Base-by-base conservation (phyloP, 2,888 invertebrate genomes). In the Agonopterix alstromeriana region DNA sequence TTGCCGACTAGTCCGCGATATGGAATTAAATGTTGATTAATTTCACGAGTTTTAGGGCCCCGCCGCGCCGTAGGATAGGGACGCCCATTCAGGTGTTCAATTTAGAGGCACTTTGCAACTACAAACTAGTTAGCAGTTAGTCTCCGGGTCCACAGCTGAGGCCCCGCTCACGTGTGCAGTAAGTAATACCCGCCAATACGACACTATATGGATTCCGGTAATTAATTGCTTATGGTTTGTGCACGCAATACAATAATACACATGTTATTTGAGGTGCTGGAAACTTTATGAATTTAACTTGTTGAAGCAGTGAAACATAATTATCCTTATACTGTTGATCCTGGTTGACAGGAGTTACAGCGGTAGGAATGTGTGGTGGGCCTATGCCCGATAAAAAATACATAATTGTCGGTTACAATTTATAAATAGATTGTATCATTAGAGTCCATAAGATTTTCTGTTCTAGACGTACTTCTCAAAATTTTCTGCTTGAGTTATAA, bases 11-110 rank as follows among this genome's bases (percentile, higher is more conserved):
- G 54, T 63, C 60, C 61, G 61, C 73, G 72, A 71, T 77, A 76
- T 77, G 69, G 76, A 85, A 83, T 85, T 85, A 86, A 84, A 87
- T 82, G 82, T 79, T 86, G 81, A 85, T 85, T 83, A 85, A 84
- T 84, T 74, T 70, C 73, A 67, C 68, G 67, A 73, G 72, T 78
- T 81, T 79, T 74, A 76, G 72, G 68, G 68, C 63, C 68, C 56
- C 61, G 52, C 56, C 49, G 65, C 53, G 62, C 60, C 60, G 63
- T 56, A 62, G 60, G 51, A 59, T 55, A 52, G 61, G 61, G 60
- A 61, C 66, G 73, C 64, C 70, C 64, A 65, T 78, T 73, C 74
- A 80, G 81, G 80, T 81, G 77, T 72, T 72, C 71, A 75, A 71
- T 77, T 77, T 74, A 73, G 62, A 71, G 71, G 60, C 73, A 76